A percentile compares a stretch with the other conserved stretches of the same genome.
Conservation (phyloP, 2,797 vertebrate species). For the Sciurus carolinensis region DNA sequence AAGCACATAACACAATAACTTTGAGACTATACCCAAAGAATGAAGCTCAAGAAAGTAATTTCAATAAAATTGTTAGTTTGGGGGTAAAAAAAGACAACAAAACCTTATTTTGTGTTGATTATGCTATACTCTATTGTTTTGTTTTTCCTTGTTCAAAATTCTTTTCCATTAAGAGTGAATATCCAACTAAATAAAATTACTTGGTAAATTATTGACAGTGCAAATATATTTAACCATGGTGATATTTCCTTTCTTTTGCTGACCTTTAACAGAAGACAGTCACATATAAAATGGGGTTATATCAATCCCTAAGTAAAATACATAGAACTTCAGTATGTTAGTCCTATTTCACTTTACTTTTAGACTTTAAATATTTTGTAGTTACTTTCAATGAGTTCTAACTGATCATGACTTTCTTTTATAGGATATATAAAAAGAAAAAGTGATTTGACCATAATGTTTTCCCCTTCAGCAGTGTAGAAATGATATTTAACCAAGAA, state of each 20-base stretch:
- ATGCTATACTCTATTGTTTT: neutral
- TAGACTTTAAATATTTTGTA: neutral
- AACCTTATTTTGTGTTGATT: neutral
- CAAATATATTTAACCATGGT: neutral
- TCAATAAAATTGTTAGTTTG: neutral
- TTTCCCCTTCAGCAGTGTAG: neutral
- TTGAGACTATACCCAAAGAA: neutral
- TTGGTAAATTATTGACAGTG: neutral
- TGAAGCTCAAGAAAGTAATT: neutral
- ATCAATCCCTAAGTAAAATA: neutral
- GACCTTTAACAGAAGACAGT: neutral
- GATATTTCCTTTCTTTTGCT: neutral
- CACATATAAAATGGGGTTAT: neutral
- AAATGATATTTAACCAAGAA: conserved; percentile 28
- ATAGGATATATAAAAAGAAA: neutral
- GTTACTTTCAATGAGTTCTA: neutral
- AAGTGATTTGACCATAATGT: neutral
- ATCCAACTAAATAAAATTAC: neutral
- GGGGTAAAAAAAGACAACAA: neutral
- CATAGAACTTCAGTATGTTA: neutral
- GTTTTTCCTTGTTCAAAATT: neutral
- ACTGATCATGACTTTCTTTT: neutral
- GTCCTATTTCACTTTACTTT: neutral
- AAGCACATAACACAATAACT: neutral
- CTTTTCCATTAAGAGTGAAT: neutral